These are phyloP conservation scores for Equus przewalskii DNA, from an alignment of 2,113 vertebrate genomes.

Conservation along the genomic window DNA sequence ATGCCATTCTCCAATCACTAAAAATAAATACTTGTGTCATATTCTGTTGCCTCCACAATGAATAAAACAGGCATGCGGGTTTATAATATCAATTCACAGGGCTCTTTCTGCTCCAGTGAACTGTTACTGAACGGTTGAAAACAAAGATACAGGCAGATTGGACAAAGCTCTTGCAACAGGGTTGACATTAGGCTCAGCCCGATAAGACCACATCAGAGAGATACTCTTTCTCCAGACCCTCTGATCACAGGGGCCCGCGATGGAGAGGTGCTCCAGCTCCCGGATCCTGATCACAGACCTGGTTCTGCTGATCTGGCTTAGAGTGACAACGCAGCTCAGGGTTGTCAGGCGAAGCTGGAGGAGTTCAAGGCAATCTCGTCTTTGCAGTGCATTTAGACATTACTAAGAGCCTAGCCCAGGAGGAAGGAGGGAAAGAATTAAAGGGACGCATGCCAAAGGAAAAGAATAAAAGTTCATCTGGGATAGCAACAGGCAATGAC, in stretches of 20 bases:
- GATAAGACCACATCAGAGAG: conserved; percentile 90
- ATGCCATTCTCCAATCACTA: conserved; percentile 78
- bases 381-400: conserved; percentile 25
- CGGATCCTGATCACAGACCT: conserved; percentile 82
- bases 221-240: conserved; percentile 78
- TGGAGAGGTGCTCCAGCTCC: conserved; percentile 71
- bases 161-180: conserved; percentile 89
- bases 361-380: conserved; percentile 65
- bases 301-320: conserved; percentile 77
- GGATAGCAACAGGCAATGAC: not conserved
- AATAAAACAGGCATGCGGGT: conserved; percentile 88
- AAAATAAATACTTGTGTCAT: conserved; percentile 88
- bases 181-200: conserved; percentile 89
- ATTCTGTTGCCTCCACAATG: conserved; percentile 86
- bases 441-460: not conserved
- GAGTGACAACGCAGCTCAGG: conserved; percentile 63
- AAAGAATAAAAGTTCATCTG: not conserved
- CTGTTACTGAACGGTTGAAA: conserved; percentile 91
- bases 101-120: conserved; percentile 90
- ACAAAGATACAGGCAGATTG: conserved; percentile 90
- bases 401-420: not conserved
- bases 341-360: conserved; percentile 23
- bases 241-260: conserved; percentile 81
- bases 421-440: not conserved
- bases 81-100: conserved; percentile 91